Evolutionary conservation across 2,888 invertebrate genomes (phyloP), one percentile per base, ranked within the genome.

Genomic region (Ennomos erosarius): DNA sequence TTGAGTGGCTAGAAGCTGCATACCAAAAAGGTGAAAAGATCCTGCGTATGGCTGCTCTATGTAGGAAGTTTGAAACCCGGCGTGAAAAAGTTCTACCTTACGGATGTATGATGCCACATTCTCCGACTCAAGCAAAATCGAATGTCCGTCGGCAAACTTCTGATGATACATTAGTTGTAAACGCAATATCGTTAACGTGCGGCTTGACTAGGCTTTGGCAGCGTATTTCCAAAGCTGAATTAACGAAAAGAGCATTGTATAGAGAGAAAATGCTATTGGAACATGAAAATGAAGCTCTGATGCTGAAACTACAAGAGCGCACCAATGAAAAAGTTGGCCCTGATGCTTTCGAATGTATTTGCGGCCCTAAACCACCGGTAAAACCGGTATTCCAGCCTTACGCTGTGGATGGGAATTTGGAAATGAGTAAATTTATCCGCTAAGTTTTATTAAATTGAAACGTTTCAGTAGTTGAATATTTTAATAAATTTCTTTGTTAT

Each of bases 21-120:
- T 71, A 77, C 36, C 79, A 81, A 55, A 94, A 93, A 73, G 93
- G 93, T 5, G 90, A 93, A 58, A 90, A 88, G 69, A 90, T 94
- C 48, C 71, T 93, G 45, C 88, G 90, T 26, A 71, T 94, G 64
- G 88, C 90, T 26, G 85, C 87, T 26, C 81, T 92, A n/a, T 94
- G 94, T 64, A 80, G 92, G 38, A 94, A 93, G 76, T 92, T 90
- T 69, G 94, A 94, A 81, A 94, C 93, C 0, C 88, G 89, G 62
- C 81, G 87, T 10, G 94, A 94, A 77, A 93, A 92, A 70, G 81
- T 93, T 12, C 62, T 91, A 44, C 91, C 90, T 1, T 93, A 77
- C 60, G 89, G 85, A 46, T 76, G 78, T 8, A 59, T 55, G 11
- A 48, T 67, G 46, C 87, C 87, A 33, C 76, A 81, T 53, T 76